These are phyloP conservation scores for Andrena hattorfiana DNA, from an alignment of 2,888 invertebrate genomes.

Conservation along the genomic window DNA sequence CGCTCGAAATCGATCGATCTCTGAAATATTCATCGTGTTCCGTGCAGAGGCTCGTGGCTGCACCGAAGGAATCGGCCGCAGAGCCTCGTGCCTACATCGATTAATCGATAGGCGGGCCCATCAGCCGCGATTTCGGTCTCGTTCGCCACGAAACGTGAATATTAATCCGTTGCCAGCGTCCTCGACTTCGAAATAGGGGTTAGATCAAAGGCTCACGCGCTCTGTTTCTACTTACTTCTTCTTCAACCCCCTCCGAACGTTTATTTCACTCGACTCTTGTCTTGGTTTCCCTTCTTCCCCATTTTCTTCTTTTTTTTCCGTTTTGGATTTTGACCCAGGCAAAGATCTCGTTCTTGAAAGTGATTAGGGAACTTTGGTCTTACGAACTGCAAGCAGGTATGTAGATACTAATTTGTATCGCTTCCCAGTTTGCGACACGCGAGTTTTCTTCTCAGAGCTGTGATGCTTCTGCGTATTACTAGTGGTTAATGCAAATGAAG, in stretches of 20 bases:
- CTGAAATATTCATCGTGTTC: constrained; percentile 78
- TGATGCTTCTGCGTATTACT: too few species aligned
- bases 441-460: too few species aligned
- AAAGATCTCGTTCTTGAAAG: neutral
- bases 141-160: constrained; percentile 50
- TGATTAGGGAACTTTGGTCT: constrained; percentile 16
- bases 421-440: too few species aligned
- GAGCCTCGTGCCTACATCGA: constrained; percentile 55
- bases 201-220: constrained; percentile 3
- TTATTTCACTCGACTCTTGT: neutral
- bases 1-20: constrained; percentile 77
- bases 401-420: too few species aligned
- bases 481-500: too few species aligned
- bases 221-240: neutral
- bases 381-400: neutral
- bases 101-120: constrained; percentile 55
- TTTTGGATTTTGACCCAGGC: neutral
- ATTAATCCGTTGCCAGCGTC: constrained; percentile 38
- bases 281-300: neutral
- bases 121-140: constrained; percentile 55
- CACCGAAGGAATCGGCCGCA: constrained; percentile 65
- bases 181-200: neutral
- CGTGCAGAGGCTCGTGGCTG: constrained; percentile 57
- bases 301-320: neutral
- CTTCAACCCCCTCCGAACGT: neutral